Base-by-base conservation (phyloP, 1,140 invertebrate species). In the Heterodera schachtii region DNA sequence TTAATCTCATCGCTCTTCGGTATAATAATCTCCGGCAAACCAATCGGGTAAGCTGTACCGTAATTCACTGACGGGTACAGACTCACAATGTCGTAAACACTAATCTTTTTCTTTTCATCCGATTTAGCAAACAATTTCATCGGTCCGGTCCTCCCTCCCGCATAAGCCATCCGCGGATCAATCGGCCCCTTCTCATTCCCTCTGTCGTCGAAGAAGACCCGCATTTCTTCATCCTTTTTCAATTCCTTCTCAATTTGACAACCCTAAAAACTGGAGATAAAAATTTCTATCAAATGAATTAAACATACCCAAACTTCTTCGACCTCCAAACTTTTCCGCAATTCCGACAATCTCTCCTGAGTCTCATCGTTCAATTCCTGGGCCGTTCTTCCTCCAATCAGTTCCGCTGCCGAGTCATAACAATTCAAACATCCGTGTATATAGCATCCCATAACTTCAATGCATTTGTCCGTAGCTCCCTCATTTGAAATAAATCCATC, bases 381-480 rank as follows among this genome's bases (percentile, higher is more conserved):
- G 1, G 69, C 69, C 9, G 69, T 2, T 5, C 44, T n/a, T 31
- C 69, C 69, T 11, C 44, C 69, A 31, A 71, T 46, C 69, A 71
- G 41, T 41, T 43, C 7, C 9, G 31, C 69, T 3, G 31, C 4
- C 9, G 6, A 7, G 9, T 71, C 44, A 5, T 71, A 71, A 46
- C 69, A 71, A 1, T 11, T 11, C 57, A 60, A 11, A 60, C 57
- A 60, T 3, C 57, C 57, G 3, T 60, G 57, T 11, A 60, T 60
- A 5, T 9, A 71, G 19, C 69, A 75, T 2, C 74, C 74, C 41
- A 57, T 47, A n/a, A 75, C 47, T 31, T 52, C 43, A 75, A 75
- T 47, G n/a, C 74, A 41, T 7, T 21, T n/a, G 16, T 31, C 19
- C 13, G 19, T 49, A 31, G 31, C 31, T 16, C 47, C 47, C 5